Conservation (phyloP, 2,113 vertebrate species). For the Rhinopithecus roxellana region DNA sequence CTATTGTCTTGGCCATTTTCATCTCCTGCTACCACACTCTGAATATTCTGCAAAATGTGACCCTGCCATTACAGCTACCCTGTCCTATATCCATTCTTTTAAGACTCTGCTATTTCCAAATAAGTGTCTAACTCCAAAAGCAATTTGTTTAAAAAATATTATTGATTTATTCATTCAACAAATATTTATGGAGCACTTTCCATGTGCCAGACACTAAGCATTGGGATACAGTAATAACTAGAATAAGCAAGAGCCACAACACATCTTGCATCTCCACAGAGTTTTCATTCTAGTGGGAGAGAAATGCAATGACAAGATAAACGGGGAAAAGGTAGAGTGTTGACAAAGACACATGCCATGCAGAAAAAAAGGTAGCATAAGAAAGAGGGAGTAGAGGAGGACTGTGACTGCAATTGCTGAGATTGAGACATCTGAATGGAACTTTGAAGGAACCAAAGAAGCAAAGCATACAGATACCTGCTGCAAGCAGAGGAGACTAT, state of each 20-base stretch:
- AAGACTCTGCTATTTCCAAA: not conserved
- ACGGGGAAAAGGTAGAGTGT: not conserved
- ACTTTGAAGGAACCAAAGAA: not conserved
- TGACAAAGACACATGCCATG: not conserved
- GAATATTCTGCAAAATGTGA: not conserved
- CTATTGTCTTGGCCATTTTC: not conserved
- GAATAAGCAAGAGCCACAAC: not conserved
- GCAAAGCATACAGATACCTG: not conserved
- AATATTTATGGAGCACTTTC: not conserved
- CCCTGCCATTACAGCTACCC: not conserved
- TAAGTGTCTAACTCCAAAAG: not conserved
- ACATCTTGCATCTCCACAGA: not conserved
- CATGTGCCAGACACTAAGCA: not conserved
- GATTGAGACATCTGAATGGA: not conserved
- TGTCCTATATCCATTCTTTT: not conserved
- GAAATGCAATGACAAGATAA: not conserved
- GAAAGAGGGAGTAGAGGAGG: not conserved
- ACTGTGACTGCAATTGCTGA: not conserved
- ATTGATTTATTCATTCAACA: not conserved
- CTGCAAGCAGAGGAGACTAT: not conserved
- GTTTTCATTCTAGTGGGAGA: not conserved
- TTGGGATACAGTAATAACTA: not conserved
- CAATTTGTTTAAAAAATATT: not conserved
- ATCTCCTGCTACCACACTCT: accelerated
- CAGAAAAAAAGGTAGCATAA: not conserved